A percentile compares a stretch with the other conserved stretches of the same genome.
phyloP scores from a whole-genome alignment of 2,113 vertebrate species.

The Sorex araneus region DNA sequence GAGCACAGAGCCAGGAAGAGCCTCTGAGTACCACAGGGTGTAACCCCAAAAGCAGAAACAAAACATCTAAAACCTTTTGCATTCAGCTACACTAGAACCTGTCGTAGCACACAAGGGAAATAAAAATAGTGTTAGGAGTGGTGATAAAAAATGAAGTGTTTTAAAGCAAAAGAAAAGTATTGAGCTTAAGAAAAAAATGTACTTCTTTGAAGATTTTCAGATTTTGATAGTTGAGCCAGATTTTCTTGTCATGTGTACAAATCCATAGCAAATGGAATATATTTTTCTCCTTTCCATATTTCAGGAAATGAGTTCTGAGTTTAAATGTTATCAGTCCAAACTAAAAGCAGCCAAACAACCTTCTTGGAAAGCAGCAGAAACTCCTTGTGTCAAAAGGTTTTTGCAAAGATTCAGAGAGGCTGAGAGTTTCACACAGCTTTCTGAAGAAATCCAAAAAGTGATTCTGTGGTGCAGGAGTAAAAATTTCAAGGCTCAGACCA shows the following conservation, averaged over 20 bases:
- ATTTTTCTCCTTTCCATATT: slow-evolving; percentile 68
- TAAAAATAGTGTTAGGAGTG: not conserved
- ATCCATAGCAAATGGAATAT: slow-evolving; percentile 13
- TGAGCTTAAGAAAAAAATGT: slow-evolving; percentile 8
- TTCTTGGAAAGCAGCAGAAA: slow-evolving; percentile 48
- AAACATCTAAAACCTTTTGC: no score
- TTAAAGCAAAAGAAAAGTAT: not conserved
- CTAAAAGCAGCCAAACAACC: not conserved
- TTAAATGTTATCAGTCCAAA: slow-evolving; percentile 65
- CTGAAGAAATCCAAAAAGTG: slow-evolving; percentile 86
- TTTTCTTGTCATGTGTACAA: slow-evolving; percentile 31
- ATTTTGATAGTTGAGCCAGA: not conserved
- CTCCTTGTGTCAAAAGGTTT: slow-evolving; percentile 62
- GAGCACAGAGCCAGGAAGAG: no score
- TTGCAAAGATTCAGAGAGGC: slow-evolving; percentile 84
- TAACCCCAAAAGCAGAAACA: no score
- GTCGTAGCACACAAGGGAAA: not conserved
- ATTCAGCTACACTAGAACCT: not conserved
- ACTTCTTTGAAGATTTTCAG: slow-evolving; percentile 43
- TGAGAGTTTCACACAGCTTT: slow-evolving; percentile 86
- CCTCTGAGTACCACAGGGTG: no score
- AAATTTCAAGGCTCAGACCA: slow-evolving; percentile 83
- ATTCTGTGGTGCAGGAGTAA: slow-evolving; percentile 87
- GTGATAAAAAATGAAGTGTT: slow-evolving; percentile 9
- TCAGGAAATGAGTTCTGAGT: slow-evolving; percentile 76